Evolutionary conservation across 2,888 invertebrate species (phyloP).

Genomic region (Lasioglossum pauxillum): DNA sequence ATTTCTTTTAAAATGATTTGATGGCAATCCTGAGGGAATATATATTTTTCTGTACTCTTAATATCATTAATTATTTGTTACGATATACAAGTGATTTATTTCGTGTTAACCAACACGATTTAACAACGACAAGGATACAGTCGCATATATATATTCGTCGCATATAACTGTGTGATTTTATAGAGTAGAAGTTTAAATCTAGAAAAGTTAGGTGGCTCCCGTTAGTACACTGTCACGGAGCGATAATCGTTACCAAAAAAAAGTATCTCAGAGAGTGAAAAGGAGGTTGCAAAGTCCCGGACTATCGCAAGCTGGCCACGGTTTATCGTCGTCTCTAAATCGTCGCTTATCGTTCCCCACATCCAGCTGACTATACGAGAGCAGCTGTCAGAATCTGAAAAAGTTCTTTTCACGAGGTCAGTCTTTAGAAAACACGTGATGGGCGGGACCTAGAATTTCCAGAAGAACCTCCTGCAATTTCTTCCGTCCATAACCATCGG

Average conservation of each 20-base stretch:
- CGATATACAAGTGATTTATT: too few relatives aligned
- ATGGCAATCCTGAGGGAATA: too few relatives aligned
- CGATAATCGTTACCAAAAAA: background rate
- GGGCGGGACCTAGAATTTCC: conserved; percentile 15
- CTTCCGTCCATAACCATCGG: background rate
- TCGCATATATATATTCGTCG: too few relatives aligned
- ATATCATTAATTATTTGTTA: too few relatives aligned
- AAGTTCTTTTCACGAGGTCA: conserved; percentile 24
- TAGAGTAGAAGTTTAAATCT: background rate
- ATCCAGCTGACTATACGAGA: conserved; percentile 38
- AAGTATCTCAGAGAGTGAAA: background rate
- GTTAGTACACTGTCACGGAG: background rate
- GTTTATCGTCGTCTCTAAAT: conserved; percentile 52
- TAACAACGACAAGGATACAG: too few relatives aligned
- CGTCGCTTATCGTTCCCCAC: conserved; percentile 51
- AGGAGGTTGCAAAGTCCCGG: conserved; percentile 20
- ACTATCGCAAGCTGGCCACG: conserved; percentile 23
- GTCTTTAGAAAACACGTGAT: conserved; percentile 33
- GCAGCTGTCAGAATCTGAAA: conserved; percentile 45
- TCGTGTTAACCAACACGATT: too few relatives aligned
- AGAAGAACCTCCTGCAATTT: background rate
- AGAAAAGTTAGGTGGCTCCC: background rate
- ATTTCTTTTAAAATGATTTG: too few relatives aligned
- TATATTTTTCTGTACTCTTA: too few relatives aligned
- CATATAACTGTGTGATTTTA: background rate